Conservation (phyloP, 1,140 invertebrate genomes). For the Reticulitermes speratus region DNA sequence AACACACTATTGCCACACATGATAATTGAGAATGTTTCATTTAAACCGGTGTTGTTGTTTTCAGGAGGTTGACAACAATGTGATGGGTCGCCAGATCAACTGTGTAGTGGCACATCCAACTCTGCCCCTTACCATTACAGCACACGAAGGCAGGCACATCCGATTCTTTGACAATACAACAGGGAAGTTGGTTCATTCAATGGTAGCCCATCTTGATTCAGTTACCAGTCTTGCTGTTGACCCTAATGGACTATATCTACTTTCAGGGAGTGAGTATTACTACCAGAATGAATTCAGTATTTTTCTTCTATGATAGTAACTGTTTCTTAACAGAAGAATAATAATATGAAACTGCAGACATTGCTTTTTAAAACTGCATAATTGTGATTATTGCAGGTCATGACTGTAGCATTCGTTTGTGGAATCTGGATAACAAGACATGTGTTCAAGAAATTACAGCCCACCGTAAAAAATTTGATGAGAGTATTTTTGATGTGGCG, state of each 20-base stretch:
- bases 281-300: background rate
- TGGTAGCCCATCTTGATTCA: conserved; percentile 98
- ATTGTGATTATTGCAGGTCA: conserved; percentile 64
- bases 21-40: too few relatives aligned
- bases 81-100: conserved; percentile 65
- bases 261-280: conserved; percentile 83
- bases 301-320: background rate
- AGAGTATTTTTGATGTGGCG: conserved; percentile 97
- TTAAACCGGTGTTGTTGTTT: conserved; percentile 36
- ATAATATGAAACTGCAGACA: too few relatives aligned
- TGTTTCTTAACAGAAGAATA: too few relatives aligned
- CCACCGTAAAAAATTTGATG: conserved; percentile 99
- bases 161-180: conserved; percentile 97
- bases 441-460: conserved; percentile 99
- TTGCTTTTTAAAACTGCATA: too few relatives aligned
- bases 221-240: conserved; percentile 97
- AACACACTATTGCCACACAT: too few relatives aligned
- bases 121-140: conserved; percentile 91
- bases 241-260: conserved; percentile 95
- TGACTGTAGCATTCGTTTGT: conserved; percentile 98
- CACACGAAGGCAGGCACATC: conserved; percentile 97
- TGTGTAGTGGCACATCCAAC: conserved; percentile 95
- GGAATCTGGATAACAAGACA: conserved; percentile 98
- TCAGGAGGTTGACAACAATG: conserved; percentile 46
- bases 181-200: conserved; percentile 92